Evolutionary conservation across 2,797 vertebrate genomes (phyloP).

Genomic region (Pangasius krempfi): DNA sequence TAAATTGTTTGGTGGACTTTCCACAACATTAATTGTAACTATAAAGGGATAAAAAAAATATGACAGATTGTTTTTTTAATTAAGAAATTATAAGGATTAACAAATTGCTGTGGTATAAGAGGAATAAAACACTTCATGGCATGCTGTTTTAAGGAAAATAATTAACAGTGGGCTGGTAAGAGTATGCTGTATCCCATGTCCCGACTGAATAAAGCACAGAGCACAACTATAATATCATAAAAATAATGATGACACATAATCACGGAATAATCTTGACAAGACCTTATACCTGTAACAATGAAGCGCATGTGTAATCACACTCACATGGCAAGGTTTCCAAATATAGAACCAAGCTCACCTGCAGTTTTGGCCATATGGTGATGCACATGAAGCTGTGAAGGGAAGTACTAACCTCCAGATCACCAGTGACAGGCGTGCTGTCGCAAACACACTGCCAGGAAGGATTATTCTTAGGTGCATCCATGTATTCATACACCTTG

Average conservation of each 20-base stretch:
- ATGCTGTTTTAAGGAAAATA: not conserved
- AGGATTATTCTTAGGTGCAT: conserved; percentile 31
- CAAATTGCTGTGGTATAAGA: not conserved
- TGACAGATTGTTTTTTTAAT: not conserved
- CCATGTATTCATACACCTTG: conserved; percentile 36
- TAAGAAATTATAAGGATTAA: not conserved
- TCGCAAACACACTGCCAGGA: conserved; percentile 31
- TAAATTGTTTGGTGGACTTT: not conserved
- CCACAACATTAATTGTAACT: not conserved
- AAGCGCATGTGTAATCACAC: conserved; percentile 9
- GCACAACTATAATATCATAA: not conserved
- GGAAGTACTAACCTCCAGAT: conserved; percentile 37
- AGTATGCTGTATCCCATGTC: not conserved
- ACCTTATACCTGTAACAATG: not conserved
- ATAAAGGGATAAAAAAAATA: not conserved
- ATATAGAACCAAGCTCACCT: conserved; percentile 7
- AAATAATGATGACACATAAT: not conserved
- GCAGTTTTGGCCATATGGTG: conserved; percentile 35
- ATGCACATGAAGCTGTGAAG: conserved; percentile 30
- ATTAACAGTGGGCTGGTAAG: not conserved
- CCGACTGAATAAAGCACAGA: not conserved
- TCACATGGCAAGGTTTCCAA: conserved; percentile 27
- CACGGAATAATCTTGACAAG: not conserved
- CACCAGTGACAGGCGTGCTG: conserved; percentile 37
- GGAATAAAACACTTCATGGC: not conserved